Conservation (phyloP, 2,888 invertebrate species). For the Pheosia tremula region DNA sequence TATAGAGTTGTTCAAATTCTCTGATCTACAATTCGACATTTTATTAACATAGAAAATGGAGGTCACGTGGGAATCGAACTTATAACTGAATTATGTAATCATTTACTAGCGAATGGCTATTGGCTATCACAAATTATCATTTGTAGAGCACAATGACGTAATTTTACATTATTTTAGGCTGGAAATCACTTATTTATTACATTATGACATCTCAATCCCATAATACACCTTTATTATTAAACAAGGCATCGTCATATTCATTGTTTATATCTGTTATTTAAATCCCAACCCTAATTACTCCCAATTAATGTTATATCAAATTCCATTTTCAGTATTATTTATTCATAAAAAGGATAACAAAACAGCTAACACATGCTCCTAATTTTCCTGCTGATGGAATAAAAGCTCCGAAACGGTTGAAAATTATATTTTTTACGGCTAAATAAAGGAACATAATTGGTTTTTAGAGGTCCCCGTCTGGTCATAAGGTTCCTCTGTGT, state of each 20-base stretch:
- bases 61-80: no score
- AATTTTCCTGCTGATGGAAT: conserved; percentile 46
- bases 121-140: no score
- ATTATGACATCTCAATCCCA: not conserved
- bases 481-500: conserved; percentile 19
- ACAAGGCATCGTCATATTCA: not conserved
- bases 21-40: conserved; percentile 33
- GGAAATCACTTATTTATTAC: no score
- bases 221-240: not conserved
- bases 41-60: conserved; percentile 6
- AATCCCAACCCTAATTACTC: conserved; percentile 17
- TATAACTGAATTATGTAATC: no score
- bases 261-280: conserved; percentile 3
- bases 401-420: conserved; percentile 35
- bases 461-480: conserved; percentile 32
- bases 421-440: conserved; percentile 47
- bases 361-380: conserved; percentile 35
- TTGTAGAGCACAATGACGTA: no score
- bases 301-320: conserved; percentile 30
- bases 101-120: no score
- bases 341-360: conserved; percentile 43
- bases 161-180: no score
- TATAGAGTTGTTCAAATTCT: conserved; percentile 54
- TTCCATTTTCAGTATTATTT: conserved; percentile 42
- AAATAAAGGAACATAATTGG: conserved; percentile 36